These are phyloP conservation scores for Agrotis segetum DNA, from an alignment of 2,888 invertebrate genomes.

Conservation along the genomic window DNA sequence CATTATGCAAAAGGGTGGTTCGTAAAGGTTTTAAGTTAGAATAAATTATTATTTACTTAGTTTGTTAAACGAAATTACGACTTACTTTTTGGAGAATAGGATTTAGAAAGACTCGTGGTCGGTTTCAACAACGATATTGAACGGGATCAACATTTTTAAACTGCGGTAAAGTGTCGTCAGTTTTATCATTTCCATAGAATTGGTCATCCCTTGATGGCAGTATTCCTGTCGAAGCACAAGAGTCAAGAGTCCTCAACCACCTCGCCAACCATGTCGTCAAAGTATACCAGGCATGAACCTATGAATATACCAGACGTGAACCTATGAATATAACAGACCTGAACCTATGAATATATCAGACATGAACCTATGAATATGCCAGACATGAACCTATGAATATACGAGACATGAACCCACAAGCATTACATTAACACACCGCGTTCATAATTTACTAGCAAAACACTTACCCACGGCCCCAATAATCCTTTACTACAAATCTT, in stretches of 20 bases:
- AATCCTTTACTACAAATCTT: conserved; percentile 1
- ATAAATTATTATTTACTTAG: conserved; percentile 43
- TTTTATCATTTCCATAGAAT: background rate
- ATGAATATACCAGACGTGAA: background rate
- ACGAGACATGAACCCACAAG: background rate
- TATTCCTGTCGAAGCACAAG: no score
- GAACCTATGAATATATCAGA: background rate
- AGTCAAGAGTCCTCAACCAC: no score
- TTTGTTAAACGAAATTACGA: conserved; percentile 4
- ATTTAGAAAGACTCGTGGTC: background rate
- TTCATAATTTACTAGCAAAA: background rate
- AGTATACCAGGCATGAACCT: no score
- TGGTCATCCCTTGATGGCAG: background rate
- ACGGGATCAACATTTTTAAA: background rate
- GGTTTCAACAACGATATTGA: background rate
- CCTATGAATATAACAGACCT: no score
- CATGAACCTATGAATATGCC: no score
- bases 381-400: no score
- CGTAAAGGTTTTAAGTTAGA: conserved; percentile 22
- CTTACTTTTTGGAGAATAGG: background rate
- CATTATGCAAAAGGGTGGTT: conserved; percentile 32
- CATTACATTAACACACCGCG: no score
- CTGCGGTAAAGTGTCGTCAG: background rate
- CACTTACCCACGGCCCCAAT: background rate
- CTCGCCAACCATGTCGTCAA: no score